phyloP scores from a whole-genome alignment of 2,113 vertebrate genomes.

The Erythrocercus mccallii region DNA sequence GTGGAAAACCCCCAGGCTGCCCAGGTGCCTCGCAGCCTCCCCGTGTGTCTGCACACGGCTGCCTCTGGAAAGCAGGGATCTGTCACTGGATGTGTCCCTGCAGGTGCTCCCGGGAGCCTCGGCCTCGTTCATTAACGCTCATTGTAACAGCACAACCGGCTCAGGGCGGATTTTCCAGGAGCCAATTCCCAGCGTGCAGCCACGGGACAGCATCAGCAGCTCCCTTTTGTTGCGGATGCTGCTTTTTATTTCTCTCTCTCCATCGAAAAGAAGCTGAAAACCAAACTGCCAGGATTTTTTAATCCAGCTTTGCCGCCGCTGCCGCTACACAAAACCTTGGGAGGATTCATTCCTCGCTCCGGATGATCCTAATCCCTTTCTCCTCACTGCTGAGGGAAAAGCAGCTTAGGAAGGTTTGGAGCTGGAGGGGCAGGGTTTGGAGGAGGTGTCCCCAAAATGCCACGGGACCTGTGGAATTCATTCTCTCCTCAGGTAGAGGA shows the following conservation, averaged over 20 bases:
- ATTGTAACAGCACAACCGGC: neutral
- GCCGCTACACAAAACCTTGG: neutral
- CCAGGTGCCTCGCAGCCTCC: neutral
- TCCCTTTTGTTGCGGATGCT: neutral
- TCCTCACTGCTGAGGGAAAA: neutral
- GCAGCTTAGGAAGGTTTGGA: neutral
- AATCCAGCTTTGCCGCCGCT: neutral
- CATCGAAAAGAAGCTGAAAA: neutral
- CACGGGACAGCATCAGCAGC: neutral
- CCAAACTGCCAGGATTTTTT: neutral
- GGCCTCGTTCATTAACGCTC: neutral
- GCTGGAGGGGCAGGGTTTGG: neutral
- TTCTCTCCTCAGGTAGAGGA: neutral
- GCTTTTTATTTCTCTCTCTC: neutral
- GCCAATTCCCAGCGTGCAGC: neutral
- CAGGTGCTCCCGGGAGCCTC: neutral
- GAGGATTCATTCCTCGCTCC: neutral
- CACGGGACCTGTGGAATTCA: accelerated
- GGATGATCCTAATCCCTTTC: neutral
- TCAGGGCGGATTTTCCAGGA: neutral
- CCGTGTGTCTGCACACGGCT: neutral
- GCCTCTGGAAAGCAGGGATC: neutral
- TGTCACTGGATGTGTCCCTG: neutral
- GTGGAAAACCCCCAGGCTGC: too few relatives aligned
- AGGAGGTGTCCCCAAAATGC: neutral